Evolutionary conservation across 92 coral and sea anemone genomes (phyloP), one percentile per base, ranked within the genome.

Genomic region (Muricea muricata): DNA sequence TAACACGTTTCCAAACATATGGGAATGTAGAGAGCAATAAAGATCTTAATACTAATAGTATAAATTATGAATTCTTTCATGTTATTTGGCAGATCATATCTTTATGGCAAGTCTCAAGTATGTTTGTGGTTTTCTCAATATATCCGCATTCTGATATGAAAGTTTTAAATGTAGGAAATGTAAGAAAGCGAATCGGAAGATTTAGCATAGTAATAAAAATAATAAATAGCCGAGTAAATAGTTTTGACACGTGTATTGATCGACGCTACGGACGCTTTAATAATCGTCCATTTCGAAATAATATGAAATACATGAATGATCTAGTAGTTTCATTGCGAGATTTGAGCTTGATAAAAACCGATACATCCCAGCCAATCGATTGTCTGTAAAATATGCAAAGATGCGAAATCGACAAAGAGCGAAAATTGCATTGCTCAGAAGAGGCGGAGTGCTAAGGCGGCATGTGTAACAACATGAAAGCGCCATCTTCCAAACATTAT

Each of bases 381-480:
- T 63, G 70, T 63, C 70, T 63, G 37, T 15, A 63, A 30, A 63
- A 63, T 29, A 63, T 25, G 21, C 14, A 26, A 32, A 63, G 11
- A 63, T 26, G 37, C 17, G 18, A 26, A 13, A 28, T 63, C 39
- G 39, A 26, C 70, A 63, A 63, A 28, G 70, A 32, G 11, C 11
- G 80, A 47, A 52, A 52, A 63, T 63, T 29, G 39, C 70, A 63
- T 63, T 63, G 70, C 70, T 13, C 35, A 1, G 18, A 26, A 30
- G n/a, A 50, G 80, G 80, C 80, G 80, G 80, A 75, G 80, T 29
- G 6, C 32, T 11, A 13, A 30, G 80, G 34, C 80, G 80, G 80
- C 80, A 75, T 47, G 1, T n/a, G 28, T 30, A 31, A 75, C 45
- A 52, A 75, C 65, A 25, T 50, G 42, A 75, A 75, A 75, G 65